phyloP scores from a whole-genome alignment of 2,797 vertebrate species.

The Pseudocheirus occidentalis region DNA sequence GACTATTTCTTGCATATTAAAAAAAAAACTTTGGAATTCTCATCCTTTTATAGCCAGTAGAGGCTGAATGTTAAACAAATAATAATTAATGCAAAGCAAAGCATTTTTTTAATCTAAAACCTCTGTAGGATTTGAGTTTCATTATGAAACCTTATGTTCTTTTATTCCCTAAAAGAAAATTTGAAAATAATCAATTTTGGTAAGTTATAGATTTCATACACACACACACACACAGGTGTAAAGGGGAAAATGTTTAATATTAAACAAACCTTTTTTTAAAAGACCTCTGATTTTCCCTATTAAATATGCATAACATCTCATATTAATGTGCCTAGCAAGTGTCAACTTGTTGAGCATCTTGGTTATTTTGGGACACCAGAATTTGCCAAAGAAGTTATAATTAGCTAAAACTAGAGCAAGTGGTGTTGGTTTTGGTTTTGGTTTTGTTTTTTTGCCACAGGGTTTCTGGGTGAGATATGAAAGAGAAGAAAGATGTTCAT shows the following conservation, averaged over 20 bases:
- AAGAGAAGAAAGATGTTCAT: conserved; percentile 4
- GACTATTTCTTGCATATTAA: neutral
- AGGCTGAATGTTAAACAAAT: conserved; percentile 3
- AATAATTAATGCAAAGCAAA: neutral
- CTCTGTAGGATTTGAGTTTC: neutral
- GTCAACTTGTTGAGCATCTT: neutral
- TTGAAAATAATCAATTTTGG: neutral
- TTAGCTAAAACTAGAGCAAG: neutral
- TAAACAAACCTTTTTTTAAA: neutral
- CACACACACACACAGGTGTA: neutral
- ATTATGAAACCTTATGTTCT: neutral
- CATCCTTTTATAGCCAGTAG: neutral
- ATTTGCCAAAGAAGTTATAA: conserved; percentile 21
- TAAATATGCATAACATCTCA: neutral
- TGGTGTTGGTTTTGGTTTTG: neutral
- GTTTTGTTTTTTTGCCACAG: neutral
- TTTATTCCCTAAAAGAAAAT: neutral
- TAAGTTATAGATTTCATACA: neutral
- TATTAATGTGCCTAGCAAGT: neutral
- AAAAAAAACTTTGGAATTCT: neutral
- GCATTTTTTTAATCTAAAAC: neutral
- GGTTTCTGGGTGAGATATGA: neutral
- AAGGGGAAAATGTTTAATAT: neutral
- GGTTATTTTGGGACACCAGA: conserved; percentile 5
- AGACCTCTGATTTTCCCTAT: neutral